Base-by-base conservation (phyloP, 1,140 invertebrate genomes). In the Cepaea nemoralis region DNA sequence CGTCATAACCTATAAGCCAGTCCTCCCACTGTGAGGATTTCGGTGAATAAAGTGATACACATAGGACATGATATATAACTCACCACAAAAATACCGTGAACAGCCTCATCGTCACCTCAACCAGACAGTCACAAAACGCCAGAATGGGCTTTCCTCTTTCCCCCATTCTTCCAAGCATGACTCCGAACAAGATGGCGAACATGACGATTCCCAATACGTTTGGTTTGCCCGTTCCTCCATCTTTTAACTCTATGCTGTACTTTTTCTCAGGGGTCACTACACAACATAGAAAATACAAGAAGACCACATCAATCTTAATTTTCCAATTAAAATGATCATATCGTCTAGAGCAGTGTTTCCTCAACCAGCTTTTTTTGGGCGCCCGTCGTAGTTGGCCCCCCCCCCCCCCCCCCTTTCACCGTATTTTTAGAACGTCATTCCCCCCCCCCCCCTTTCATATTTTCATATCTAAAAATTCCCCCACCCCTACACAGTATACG, bases 121-220 rank as follows among this genome's bases (percentile, higher is more conserved):
- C 90, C 63, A 93, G 76, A 66, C 89, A 88, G 80, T 88, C 88
- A 80, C 93, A 93, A 84, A 94, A 92, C 22, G 92, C 87, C 14
- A 91, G 82, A 71, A 93, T 85, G 2, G 92, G 90, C 80, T 92
- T 89, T 0, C 89, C 93, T 48, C 91, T 87, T 27, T 90, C 88
- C 0, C 89, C 89, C 89, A 91, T 91, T 40, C 90, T 85, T 48
- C 92, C 91, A 27, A 93, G 85, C 79, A 92, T 91, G 71, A 93
- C 87, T 3, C 93, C 93, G 84, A 93, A 91, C 35, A 91, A 86
- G 10, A 93, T 90, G 40, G 92, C 93, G 84, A 94, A 93, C n/a
- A 92, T 91, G 33, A 93, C 92, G 42, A 93, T 85, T 8, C 93
- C 93, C 74, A 91, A 85, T 71, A 90, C 87, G 77, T 91, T 92